Evolutionary conservation across 2,797 vertebrate genomes (phyloP).

Genomic region (Graptemys geographica): DNA sequence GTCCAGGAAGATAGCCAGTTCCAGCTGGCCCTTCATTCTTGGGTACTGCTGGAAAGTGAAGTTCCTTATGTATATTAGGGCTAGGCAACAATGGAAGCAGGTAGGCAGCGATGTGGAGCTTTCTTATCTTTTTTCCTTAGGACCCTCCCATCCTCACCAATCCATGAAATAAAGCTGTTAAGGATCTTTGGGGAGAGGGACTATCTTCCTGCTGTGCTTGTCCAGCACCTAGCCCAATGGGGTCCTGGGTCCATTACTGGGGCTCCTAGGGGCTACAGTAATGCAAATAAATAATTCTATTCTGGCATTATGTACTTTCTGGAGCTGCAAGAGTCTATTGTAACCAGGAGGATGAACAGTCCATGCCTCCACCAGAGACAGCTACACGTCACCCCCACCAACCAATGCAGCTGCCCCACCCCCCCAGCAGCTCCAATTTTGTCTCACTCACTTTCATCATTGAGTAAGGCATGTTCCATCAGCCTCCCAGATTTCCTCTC

Average conservation of each 20-base stretch:
- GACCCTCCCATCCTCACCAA: neutral
- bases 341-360: neutral
- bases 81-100: neutral
- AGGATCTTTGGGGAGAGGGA: too few species aligned
- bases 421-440: neutral
- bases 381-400: neutral
- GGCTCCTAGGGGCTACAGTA: neutral
- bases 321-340: neutral
- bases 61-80: constrained; percentile 36
- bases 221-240: too few species aligned
- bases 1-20: constrained; percentile 14
- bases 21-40: constrained; percentile 24
- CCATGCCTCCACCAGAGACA: neutral
- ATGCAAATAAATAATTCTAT: neutral
- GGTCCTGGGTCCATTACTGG: too few species aligned
- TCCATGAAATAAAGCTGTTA: neutral
- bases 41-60: constrained; percentile 12
- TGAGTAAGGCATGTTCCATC: constrained; percentile 98
- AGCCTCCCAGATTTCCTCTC: constrained; percentile 85
- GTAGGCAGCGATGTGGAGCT: neutral
- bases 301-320: neutral
- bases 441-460: constrained; percentile 94
- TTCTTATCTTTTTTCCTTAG: neutral
- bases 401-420: constrained; percentile 2
- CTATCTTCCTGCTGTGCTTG: too few species aligned